Evolutionary conservation across 2,113 vertebrate species (phyloP).

Genomic region (Steatornis caripensis): DNA sequence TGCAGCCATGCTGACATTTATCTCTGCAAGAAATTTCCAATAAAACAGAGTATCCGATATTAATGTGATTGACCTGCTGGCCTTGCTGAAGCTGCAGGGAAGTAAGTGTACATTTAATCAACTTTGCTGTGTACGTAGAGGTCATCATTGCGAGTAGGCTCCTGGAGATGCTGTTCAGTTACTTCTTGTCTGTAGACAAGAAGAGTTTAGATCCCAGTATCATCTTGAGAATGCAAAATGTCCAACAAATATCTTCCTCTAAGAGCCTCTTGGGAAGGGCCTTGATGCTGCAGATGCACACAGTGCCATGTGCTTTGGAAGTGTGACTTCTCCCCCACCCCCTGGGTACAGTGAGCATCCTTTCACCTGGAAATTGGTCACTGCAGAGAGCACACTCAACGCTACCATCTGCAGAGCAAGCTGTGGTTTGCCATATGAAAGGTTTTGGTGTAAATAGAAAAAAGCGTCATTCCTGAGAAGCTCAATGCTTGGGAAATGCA

Average conservation of each 20-base stretch:
- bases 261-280: not conserved
- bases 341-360: not conserved
- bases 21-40: not conserved
- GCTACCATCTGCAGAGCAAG: not conserved
- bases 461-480: not conserved
- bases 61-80: slow-evolving; percentile 16
- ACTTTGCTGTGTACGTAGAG: not conserved
- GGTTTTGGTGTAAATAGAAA: not conserved
- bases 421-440: not conserved
- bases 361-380: not conserved
- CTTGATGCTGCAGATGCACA: not conserved
- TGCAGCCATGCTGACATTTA: slow-evolving; percentile 9
- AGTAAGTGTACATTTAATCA: slow-evolving; percentile 13
- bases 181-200: not conserved
- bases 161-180: not conserved
- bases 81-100: slow-evolving; percentile 31
- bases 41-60: slow-evolving; percentile 1
- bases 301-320: not conserved
- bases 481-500: not conserved
- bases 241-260: not conserved
- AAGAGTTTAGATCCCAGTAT: not conserved
- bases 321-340: not conserved
- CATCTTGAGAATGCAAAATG: not conserved
- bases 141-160: not conserved
- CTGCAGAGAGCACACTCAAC: not conserved